Percentiles rank a stretch among this genome's conserved stretches.
phyloP scores from a whole-genome alignment of 2,797 vertebrate genomes.

The Sarcoramphus papa region DNA sequence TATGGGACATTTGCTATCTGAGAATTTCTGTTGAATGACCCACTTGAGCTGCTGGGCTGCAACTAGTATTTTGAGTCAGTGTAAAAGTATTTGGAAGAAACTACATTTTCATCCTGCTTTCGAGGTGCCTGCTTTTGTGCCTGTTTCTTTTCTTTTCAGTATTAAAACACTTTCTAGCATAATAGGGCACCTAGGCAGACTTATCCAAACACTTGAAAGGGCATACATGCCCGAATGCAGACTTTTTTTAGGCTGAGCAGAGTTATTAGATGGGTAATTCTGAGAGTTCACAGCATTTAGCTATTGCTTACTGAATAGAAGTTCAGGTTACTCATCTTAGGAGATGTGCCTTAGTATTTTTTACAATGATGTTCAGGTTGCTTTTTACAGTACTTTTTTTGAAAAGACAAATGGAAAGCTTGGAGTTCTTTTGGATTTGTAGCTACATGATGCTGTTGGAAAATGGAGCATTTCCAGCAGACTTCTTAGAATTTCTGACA shows the following conservation, averaged over 20 bases:
- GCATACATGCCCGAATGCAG: fast-evolving
- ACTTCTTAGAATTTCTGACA: not conserved
- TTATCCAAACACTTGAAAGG: not conserved
- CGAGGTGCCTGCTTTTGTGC: not conserved
- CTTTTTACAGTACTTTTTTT: not conserved
- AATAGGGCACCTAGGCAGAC: not conserved
- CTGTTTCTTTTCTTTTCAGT: not conserved
- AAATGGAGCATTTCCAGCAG: not conserved
- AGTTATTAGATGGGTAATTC: not conserved
- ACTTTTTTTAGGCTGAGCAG: not conserved
- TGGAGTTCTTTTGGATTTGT: not conserved
- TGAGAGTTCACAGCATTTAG: not conserved
- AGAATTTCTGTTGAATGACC: not conserved
- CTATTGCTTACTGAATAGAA: not conserved
- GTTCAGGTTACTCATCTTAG: not conserved
- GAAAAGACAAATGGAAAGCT: not conserved
- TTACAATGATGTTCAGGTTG: not conserved
- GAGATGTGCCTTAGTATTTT: not conserved
- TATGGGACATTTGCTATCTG: not conserved
- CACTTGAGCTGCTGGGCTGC: not conserved
- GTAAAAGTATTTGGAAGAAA: not conserved
- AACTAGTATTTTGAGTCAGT: not conserved
- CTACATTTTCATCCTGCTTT: not conserved
- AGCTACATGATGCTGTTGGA: not conserved
- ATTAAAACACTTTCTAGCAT: not conserved